Evolutionary conservation across 2,113 vertebrate species (phyloP).

Genomic region (Addax nasomaculatus): DNA sequence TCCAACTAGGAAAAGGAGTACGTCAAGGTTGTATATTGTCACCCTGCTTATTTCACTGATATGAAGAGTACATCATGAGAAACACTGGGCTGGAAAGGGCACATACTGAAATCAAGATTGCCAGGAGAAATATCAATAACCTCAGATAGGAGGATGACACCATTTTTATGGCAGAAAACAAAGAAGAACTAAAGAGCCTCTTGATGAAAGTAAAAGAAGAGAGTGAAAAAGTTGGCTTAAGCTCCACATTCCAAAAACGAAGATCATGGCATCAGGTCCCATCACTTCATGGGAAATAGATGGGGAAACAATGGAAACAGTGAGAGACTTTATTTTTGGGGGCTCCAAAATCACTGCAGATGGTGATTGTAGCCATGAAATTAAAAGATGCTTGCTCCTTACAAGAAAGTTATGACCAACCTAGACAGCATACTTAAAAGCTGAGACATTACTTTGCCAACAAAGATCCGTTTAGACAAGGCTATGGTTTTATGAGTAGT

Average conservation of each 20-base stretch:
- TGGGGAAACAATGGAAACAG: neutral
- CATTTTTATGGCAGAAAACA: accelerated
- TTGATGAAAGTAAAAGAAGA: neutral
- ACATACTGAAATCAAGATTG: neutral
- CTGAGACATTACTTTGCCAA: neutral
- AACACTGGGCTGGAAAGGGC: neutral
- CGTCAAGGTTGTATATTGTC: neutral
- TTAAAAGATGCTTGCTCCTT: neutral
- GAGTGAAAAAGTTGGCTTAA: neutral
- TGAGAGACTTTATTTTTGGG: neutral
- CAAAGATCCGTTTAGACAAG: neutral
- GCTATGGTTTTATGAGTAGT: neutral
- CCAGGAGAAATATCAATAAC: neutral
- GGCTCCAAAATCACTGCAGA: neutral
- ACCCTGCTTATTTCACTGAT: neutral
- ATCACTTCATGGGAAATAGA: neutral
- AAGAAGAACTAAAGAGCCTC: neutral
- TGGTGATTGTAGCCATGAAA: neutral
- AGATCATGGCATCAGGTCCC: neutral
- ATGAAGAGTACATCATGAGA: neutral
- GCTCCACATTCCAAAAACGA: neutral
- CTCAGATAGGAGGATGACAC: neutral
- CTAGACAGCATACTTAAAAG: neutral
- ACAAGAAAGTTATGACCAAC: neutral
- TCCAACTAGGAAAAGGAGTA: neutral